Evolutionary conservation across 2,797 vertebrate species (phyloP).

Genomic region (Neosilurus hyrtlii): DNA sequence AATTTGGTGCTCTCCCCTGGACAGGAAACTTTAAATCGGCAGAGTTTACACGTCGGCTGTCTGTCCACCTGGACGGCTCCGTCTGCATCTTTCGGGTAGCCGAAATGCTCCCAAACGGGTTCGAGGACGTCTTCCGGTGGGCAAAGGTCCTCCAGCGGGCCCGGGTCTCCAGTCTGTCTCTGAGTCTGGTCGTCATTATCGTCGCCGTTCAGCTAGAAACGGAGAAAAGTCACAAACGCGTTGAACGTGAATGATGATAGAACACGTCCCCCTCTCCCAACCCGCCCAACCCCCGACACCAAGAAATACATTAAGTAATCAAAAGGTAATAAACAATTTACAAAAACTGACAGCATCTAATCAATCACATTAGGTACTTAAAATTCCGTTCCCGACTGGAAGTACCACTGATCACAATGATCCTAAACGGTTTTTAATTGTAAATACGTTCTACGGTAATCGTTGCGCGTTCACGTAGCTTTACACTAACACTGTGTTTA

Average conservation of each 20-base stretch:
- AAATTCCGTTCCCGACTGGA: no score
- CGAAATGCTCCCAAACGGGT: conserved; percentile 49
- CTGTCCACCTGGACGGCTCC: conserved; percentile 36
- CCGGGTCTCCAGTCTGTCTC: not conserved
- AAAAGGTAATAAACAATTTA: no score
- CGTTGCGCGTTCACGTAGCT: no score
- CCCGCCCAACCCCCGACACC: not conserved
- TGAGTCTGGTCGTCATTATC: not conserved
- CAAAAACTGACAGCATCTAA: not conserved
- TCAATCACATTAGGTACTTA: not conserved
- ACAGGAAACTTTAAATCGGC: conserved; percentile 30
- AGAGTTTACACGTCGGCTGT: conserved; percentile 40
- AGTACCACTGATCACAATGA: not conserved
- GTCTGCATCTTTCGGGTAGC: conserved; percentile 43
- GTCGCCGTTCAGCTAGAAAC: not conserved
- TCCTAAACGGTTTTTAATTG: not conserved
- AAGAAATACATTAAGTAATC: not conserved
- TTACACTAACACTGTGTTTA: not conserved
- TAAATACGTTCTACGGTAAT: not conserved
- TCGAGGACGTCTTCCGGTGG: conserved; percentile 26
- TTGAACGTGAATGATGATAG: no score
- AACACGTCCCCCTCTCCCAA: no score
- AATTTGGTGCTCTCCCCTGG: conserved; percentile 19
- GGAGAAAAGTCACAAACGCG: no score
- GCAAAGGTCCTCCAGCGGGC: not conserved